Percentiles rank a stretch among this genome's conserved stretches.
phyloP scores from a whole-genome alignment of 2,797 vertebrate species.

The Molossus alvarezi region DNA sequence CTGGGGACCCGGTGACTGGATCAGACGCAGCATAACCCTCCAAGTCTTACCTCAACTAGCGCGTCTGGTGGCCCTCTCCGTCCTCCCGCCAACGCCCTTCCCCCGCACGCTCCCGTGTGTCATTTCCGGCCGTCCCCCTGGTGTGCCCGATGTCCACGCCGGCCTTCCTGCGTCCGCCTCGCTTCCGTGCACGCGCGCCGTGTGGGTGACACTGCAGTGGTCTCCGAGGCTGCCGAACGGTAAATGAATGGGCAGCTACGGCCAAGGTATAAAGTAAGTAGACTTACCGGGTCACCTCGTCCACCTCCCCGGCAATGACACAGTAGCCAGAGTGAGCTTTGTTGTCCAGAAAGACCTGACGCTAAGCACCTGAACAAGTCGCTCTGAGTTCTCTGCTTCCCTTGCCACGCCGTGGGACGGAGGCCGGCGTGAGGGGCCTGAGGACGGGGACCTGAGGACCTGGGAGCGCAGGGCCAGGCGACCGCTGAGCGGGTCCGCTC shows the following conservation, averaged over 20 bases:
- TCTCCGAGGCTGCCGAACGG: not conserved
- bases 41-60: not conserved
- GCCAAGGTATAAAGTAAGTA: not conserved
- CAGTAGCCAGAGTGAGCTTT: not conserved
- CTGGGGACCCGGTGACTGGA: not conserved
- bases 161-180: not conserved
- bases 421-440: not conserved
- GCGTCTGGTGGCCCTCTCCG: not conserved
- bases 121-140: too few relatives aligned
- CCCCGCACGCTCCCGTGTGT: accelerated
- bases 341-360: not conserved
- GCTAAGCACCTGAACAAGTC: not conserved
- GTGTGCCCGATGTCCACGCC: too few relatives aligned
- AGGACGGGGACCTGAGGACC: not conserved
- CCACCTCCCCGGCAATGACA: not conserved
- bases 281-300: not conserved
- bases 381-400: not conserved
- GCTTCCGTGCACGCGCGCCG: accelerated
- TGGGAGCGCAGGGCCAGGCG: accelerated
- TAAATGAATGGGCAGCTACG: not conserved
- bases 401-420: accelerated
- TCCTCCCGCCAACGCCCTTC: not conserved
- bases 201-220: not conserved
- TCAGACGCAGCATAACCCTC: not conserved
- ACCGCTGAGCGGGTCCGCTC: accelerated